Evolutionary conservation across 2,113 vertebrate genomes (phyloP), one percentile per base, ranked within the genome.

Genomic region (Tor tambroides): DNA sequence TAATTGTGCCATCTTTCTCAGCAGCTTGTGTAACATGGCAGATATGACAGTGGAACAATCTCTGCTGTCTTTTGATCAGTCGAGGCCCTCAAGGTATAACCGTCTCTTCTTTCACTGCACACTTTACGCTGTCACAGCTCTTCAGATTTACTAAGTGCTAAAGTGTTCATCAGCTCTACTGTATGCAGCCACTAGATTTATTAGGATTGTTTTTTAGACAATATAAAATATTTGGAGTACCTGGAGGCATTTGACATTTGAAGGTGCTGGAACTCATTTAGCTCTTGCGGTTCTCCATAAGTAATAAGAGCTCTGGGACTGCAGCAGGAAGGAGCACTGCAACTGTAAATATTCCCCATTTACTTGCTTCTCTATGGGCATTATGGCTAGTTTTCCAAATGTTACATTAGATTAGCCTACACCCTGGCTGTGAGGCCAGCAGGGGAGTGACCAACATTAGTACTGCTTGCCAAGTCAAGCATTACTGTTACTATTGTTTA

Each of bases 61-160:
- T 56, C 21, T 46, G 28, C 43, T 78, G 76, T 77, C 88, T 85
- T 86, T 88, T 87, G 85, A 92, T 91, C 87, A 71, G 78, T 85
- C 84, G 5, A 54, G 69, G 76, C 86, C 87, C 83, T 85, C 46
- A 35, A 88, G 90, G 87, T 61, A 92, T 85, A 86, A 90, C 93
- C 87, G 71, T 86, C 81, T 80, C 75, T 88, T 89, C 87, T 92
- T 92, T 84, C 87, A 84, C 89, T 88, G 81, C 83, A 84, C 89
- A 85, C 86, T 89, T 93, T 81, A 91, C 69, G 71, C 85, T 94
- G 92, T 94, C 92, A 94, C 88, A 92, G 80, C 89, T 91, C 85
- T 89, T 91, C 88, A 91, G 88, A 90, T 88, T 91, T 92, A 93
- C 84, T 76, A 77, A 74, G 88, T 90, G 91, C 88, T 86, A 87